Base-by-base conservation (phyloP, 2,888 invertebrate genomes). In the Azorinus chamasolen region DNA sequence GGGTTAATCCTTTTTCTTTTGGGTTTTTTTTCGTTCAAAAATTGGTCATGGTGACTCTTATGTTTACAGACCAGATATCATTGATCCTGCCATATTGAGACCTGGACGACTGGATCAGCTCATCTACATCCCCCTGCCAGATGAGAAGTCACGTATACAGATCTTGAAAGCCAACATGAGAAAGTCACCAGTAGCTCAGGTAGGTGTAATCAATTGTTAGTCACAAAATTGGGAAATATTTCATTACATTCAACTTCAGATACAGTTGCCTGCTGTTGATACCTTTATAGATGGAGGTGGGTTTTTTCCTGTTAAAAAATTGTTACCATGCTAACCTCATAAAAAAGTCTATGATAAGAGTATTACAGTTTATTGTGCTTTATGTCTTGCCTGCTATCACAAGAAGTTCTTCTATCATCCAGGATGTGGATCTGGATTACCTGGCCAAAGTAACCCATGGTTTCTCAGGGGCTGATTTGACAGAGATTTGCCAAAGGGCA, bases 61-160 rank as follows among this genome's bases (percentile, higher is more conserved):
- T 66, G 12, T 43, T 81, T 90, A 73, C 94, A 92, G 94, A 77
- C 94, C 95, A 84, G 99, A 99, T 93, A 99, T 99, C 91, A 99
- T 99, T 93, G 99, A 99, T 95, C 97, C 99, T 70, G 99, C 99
- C 70, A 99, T 99, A 93, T 95, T 99, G 84, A 96, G 99, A 93
- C 99, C 99, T 25, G 99, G 99, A 24, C 97, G 99, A 92, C 95
- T 99, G 73, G 99, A 99, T 95, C 99, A 99, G 94, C 95, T 99
- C 85, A 99, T 99, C 94, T 99, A 99, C 95, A 99, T 99, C 95
- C 99, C 99, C 90, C 95, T 99, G 93, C 99, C 99, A 27, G 99
- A 99, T 94, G 99, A 99, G 91, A 98, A 97, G 94, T 99, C 99
- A 0, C 96, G 99, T 88, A 96, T 98, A 94, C 96, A 97, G 79